Evolutionary conservation across 2,888 invertebrate species (phyloP), one percentile per base, ranked within the genome.

Genomic region (Loripinus fragilis): DNA sequence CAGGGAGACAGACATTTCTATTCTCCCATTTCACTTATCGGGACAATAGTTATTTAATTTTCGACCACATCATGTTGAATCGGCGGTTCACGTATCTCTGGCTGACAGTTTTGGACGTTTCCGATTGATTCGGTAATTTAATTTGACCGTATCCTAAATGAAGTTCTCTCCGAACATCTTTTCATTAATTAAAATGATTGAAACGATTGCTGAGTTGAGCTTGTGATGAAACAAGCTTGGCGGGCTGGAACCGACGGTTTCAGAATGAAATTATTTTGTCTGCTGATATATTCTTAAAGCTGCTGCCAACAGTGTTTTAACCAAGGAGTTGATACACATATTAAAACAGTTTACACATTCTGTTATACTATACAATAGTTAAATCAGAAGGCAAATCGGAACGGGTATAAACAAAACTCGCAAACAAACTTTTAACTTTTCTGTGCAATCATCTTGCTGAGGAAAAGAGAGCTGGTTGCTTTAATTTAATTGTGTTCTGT

Each of bases 81-180:
- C 60, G 33, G 60, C 30, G 33, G 60, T 60, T 60, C 60, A 60
- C 60, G 60, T 60, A 60, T 60, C 60, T 60, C 8, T 17, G 20
- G 33, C 33, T 60, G 60, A 60, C 60, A 60, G 33, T 30, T 67
- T 67, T 67, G 45, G 67, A 67, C 42, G 80, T 45, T 76, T 42
- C 38, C 65, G 55, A 76, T 76, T 80, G 76, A 52, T 60, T 70
- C 60, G 30, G 55, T 80, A 70, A 80, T 80, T 76, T 67, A 76
- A 80, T 80, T 80, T 72, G 71, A 41, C 67, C 28, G 48, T 42
- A 65, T 50, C 38, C 66, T 33, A 65, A 71, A 64, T 65, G 35
- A 41, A 73, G n/a, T 55, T 25, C 28, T 28, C 64, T 55, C 66
- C 25, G 60, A 80, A 80, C 76, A 80, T 65, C 25, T 42, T 70